These are phyloP conservation scores for Plebejus anna DNA, from an alignment of 2,888 invertebrate species.

Conservation along the genomic window DNA sequence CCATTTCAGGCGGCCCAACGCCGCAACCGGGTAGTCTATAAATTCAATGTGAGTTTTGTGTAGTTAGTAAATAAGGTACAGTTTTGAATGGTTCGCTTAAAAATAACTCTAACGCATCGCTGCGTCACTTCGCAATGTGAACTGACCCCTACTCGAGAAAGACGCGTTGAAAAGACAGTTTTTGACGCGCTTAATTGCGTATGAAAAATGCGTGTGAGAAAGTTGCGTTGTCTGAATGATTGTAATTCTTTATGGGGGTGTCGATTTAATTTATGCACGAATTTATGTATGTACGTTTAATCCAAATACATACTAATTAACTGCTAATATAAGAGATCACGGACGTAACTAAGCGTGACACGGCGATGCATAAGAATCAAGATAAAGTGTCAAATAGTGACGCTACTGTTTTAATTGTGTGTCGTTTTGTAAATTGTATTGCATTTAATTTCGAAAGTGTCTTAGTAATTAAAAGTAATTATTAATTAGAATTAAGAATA, in stretches of 20 bases:
- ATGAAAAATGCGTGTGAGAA: slow-evolving; percentile 16
- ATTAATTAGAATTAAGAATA: too few species aligned
- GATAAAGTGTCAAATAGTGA: background rate
- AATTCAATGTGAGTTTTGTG: too few species aligned
- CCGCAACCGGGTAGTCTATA: too few species aligned
- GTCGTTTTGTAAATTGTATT: too few species aligned
- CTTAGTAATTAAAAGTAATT: too few species aligned
- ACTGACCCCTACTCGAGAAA: background rate
- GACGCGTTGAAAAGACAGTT: background rate
- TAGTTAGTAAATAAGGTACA: too few species aligned
- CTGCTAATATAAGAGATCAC: background rate
- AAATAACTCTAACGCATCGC: too few species aligned
- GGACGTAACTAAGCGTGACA: background rate
- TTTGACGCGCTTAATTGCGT: slow-evolving; percentile 20
- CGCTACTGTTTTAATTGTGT: background rate
- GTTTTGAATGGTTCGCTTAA: too few species aligned
- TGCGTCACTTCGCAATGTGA: too few species aligned
- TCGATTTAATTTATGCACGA: slow-evolving; percentile 2
- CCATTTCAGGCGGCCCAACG: too few species aligned
- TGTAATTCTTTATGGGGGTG: slow-evolving; percentile 13
- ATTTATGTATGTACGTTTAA: background rate
- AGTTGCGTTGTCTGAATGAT: background rate
- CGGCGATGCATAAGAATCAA: background rate
- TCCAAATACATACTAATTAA: background rate
- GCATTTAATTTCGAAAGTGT: too few species aligned